Evolutionary conservation across 2,797 vertebrate species (phyloP), one percentile per base, ranked within the genome.

Genomic region (Myiothlypis coronata): DNA sequence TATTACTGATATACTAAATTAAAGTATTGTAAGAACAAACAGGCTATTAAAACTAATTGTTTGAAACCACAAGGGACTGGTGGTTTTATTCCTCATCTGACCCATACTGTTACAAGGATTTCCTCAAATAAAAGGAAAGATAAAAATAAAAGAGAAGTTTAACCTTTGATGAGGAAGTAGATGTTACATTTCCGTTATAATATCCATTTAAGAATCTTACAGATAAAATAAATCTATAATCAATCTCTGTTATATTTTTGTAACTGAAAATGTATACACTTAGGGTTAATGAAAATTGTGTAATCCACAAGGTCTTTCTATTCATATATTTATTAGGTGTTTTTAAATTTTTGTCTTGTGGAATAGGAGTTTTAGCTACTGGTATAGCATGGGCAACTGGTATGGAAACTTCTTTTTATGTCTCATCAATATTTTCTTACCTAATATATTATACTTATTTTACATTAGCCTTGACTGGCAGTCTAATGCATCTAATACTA

Each of bases 401-500:
- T 63, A 49, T 49, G 69, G 74, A 90, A 79, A 64, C 95, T 75
- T 83, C 41, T 77, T 92, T 93, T 94, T 81, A 70, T 39, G 11
- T 90, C 37, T 76, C 81, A 77, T 72, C 82, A 57, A 49, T 83
- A 93, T 94, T 94, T 94, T 95, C 61, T 94, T 90, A 65, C 59
- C 81, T 94, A 72, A 87, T 60, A 14, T 85, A 85, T 69, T 90
- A 90, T 72, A 82, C 44, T 92, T 69, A 87, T 84, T 87, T 94
- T 86, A 84, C 23, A 76, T 82, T 85, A 85, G 64, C 83, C 94
- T 91, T 77, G 59, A 74, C 59, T 93, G 47, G 41, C 44, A 93
- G 61, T 81, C 86, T 93, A 83, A 28, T 80, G 79, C 27, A 28
- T 94, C 78, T 75, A 87, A 43, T 92, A 96, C 83, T 79, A 87